Evolutionary conservation across 2,113 vertebrate genomes (phyloP).

Genomic region (Choloepus hoffmanni): DNA sequence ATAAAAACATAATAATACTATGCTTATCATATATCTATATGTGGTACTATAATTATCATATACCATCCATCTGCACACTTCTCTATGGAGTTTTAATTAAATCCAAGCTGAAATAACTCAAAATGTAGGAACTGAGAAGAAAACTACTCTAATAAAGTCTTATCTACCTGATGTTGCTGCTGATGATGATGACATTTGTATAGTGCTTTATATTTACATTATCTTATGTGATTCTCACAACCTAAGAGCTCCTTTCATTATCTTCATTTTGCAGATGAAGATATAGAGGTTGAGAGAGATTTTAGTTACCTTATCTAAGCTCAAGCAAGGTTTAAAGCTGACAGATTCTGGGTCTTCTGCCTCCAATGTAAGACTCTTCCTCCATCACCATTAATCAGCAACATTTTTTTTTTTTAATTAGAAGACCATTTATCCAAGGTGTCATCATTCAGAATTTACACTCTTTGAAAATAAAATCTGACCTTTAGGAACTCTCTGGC

Average conservation of each 20-base stretch:
- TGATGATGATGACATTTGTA: neutral
- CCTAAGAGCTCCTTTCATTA: neutral
- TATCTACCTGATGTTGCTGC: neutral
- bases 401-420: neutral
- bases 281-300: neutral
- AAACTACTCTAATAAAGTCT: neutral
- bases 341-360: neutral
- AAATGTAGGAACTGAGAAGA: neutral
- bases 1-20: conserved; percentile 15
- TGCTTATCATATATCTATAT: neutral
- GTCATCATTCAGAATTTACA: conserved; percentile 22
- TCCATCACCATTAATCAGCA: neutral
- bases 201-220: neutral
- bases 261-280: neutral
- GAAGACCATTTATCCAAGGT: neutral
- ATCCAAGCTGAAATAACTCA: conserved; percentile 46
- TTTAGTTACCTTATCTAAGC: neutral
- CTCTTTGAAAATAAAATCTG: conserved; percentile 35
- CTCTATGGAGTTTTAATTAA: conserved; percentile 54
- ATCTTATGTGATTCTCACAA: neutral
- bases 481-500: neutral
- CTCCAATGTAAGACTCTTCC: neutral
- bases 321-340: neutral
- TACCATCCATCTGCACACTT: conserved; percentile 31
- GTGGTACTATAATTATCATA: neutral